These are phyloP conservation scores for Tragulus kanchil DNA, from an alignment of 2,113 vertebrate species.

Conservation along the genomic window DNA sequence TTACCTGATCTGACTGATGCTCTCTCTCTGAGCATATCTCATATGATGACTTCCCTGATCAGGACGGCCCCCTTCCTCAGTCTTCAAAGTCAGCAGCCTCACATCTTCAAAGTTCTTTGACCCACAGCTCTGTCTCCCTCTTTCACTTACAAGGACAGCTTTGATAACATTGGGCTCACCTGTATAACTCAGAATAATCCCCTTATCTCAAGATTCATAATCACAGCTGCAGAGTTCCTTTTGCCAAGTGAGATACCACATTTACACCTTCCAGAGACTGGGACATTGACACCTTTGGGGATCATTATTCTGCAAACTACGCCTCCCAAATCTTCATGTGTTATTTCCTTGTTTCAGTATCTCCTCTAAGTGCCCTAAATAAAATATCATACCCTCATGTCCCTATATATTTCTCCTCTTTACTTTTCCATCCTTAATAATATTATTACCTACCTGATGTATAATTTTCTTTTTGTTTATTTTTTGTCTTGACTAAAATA, in stretches of 20 bases:
- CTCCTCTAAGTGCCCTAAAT: background rate
- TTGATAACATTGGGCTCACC: background rate
- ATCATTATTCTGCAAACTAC: background rate
- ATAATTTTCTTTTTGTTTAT: background rate
- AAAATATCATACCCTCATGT: background rate
- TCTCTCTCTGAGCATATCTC: background rate
- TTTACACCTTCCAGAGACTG: background rate
- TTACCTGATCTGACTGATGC: background rate
- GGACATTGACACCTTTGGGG: background rate
- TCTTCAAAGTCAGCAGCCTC: background rate
- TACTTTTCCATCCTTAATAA: background rate
- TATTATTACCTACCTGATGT: background rate
- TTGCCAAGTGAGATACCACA: background rate
- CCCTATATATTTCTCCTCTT: background rate
- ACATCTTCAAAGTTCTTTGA: background rate
- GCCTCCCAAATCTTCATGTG: background rate
- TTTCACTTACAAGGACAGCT: background rate
- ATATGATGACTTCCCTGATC: background rate
- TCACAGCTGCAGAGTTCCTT: background rate
- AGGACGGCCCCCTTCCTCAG: background rate
- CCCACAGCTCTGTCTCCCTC: background rate
- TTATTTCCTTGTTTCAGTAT: background rate
- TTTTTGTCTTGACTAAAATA: background rate
- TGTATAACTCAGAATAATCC: background rate
- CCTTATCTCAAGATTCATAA: background rate